phyloP scores from a whole-genome alignment of 2,113 vertebrate species.

The Aramus guarauna region DNA sequence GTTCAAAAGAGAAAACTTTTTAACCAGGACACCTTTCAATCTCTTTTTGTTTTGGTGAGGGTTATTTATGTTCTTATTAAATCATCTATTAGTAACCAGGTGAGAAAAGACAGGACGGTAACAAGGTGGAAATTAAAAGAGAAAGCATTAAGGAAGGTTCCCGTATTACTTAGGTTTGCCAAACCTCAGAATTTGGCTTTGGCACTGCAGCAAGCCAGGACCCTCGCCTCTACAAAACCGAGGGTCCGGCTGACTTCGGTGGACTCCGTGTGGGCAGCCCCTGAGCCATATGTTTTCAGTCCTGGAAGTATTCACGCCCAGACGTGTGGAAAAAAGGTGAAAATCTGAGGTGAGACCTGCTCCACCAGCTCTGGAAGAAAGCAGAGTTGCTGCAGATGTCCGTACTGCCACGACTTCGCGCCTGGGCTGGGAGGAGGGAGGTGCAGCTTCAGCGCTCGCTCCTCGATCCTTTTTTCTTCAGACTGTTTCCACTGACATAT shows the following conservation, averaged over 20 bases:
- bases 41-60: background rate
- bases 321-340: background rate
- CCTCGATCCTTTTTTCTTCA: background rate
- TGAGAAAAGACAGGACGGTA: background rate
- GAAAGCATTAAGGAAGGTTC: background rate
- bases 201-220: background rate
- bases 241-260: background rate
- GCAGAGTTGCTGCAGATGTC: background rate
- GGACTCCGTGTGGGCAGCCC: background rate
- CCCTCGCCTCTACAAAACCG: fast-evolving
- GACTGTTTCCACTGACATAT: background rate
- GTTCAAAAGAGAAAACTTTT: background rate
- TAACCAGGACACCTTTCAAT: background rate
- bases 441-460: background rate
- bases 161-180: background rate
- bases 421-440: background rate
- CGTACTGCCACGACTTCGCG: fast-evolving
- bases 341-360: background rate
- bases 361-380: background rate
- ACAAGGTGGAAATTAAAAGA: background rate
- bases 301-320: background rate
- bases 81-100: background rate
- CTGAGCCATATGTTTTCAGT: background rate
- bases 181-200: background rate
- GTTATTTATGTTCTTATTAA: constrained; percentile 1